These are phyloP conservation scores for Tenthredo livida DNA, from an alignment of 2,888 invertebrate genomes.

Conservation along the genomic window DNA sequence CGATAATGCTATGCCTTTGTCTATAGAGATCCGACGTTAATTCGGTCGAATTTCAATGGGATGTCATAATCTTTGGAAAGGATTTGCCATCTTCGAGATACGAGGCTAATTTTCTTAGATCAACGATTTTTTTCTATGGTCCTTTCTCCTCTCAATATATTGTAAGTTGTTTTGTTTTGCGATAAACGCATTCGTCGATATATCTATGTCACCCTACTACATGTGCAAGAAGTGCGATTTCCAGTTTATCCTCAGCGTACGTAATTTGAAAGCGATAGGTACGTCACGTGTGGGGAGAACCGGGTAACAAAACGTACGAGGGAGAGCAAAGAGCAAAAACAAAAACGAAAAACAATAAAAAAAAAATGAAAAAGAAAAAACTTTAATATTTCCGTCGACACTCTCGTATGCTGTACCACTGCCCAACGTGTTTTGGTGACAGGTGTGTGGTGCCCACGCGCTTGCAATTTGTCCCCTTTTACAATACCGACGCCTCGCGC, in stretches of 20 bases:
- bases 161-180: neutral
- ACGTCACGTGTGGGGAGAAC: neutral
- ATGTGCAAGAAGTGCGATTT: slow-evolving; percentile 6
- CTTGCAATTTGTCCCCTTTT: slow-evolving; percentile 34
- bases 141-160: neutral
- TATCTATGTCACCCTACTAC: neutral
- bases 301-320: neutral
- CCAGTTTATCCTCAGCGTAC: neutral
- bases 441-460: slow-evolving; percentile 38
- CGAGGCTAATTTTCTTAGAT: neutral
- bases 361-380: slow-evolving; percentile 9
- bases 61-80: neutral
- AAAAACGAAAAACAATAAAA: neutral
- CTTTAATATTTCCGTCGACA: slow-evolving; percentile 37
- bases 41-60: neutral
- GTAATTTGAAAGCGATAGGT: slow-evolving; percentile 21
- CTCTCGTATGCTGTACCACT: slow-evolving; percentile 28
- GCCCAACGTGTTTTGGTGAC: slow-evolving; percentile 40
- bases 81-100: neutral
- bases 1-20: neutral
- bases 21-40: neutral
- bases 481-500: slow-evolving; percentile 42
- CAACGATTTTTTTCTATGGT: neutral
- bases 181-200: neutral
- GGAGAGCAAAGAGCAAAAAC: neutral